Conservation (phyloP, 2,797 vertebrate species). For the Danio choprae region DNA sequence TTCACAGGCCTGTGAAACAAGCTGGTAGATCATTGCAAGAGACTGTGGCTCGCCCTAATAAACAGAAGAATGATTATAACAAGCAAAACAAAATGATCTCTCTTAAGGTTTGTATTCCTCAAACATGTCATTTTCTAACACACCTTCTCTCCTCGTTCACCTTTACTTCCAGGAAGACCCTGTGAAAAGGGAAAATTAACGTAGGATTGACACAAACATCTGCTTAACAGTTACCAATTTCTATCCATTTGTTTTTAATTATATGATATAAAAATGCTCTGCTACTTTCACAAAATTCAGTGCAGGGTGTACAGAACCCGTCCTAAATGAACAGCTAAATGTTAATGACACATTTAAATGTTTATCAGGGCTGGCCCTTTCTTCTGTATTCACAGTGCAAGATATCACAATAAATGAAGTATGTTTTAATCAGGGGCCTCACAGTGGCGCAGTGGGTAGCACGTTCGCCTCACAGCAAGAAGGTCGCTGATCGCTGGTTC, state of each 20-base stretch:
- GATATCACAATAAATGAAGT: too few species aligned
- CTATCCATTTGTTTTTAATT: not conserved
- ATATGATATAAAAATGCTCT: not conserved
- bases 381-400: too few species aligned
- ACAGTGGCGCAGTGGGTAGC: too few species aligned
- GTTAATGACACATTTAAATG: too few species aligned
- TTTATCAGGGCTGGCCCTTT: too few species aligned
- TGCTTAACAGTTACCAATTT: not conserved
- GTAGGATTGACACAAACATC: not conserved
- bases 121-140: slow-evolving; percentile 64
- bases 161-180: slow-evolving; percentile 91
- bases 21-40: slow-evolving; percentile 88
- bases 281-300: too few species aligned
- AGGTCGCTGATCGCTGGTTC: too few species aligned
- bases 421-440: too few species aligned
- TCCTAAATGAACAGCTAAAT: too few species aligned
- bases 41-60: slow-evolving; percentile 91
- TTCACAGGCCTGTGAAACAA: slow-evolving; percentile 93
- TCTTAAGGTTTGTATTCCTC: not conserved
- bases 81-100: not conserved
- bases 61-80: slow-evolving; percentile 54
- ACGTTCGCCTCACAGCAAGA: too few species aligned
- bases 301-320: too few species aligned
- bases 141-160: slow-evolving; percentile 92
- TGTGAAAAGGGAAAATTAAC: slow-evolving; percentile 55